Percentiles rank a stretch among this genome's conserved stretches.
These are phyloP conservation scores for Steinernema hermaphroditum DNA, from an alignment of 2,888 invertebrate genomes.

Conservation along the genomic window DNA sequence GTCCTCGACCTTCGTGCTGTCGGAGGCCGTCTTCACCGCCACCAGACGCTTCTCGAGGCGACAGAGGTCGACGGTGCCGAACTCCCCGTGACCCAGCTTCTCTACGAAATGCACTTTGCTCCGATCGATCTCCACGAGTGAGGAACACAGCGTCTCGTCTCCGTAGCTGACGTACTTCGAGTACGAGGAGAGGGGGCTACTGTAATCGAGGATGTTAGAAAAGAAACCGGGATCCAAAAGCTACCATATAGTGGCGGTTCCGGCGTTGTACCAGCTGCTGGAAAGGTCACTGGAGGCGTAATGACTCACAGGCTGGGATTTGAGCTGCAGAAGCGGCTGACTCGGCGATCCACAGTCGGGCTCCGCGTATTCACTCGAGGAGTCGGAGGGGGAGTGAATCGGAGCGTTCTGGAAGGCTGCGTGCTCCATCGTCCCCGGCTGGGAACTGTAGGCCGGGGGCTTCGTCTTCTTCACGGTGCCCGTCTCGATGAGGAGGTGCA, in stretches of 20 bases:
- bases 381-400: conserved; percentile 33
- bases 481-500: conserved; percentile 13
- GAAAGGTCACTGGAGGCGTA: conserved; percentile 26
- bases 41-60: conserved; percentile 45
- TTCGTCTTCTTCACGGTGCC: conserved; percentile 23
- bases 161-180: conserved; percentile 53
- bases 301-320: neutral
- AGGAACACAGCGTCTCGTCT: conserved; percentile 47
- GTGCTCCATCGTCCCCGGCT: conserved; percentile 52
- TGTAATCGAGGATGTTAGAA: conserved; percentile 33
- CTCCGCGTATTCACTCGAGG: conserved; percentile 57
- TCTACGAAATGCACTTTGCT: conserved; percentile 78
- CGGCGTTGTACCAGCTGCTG: conserved; percentile 24
- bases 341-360: conserved; percentile 45
- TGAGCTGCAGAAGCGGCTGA: conserved; percentile 14
- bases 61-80: conserved; percentile 54
- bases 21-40: conserved; percentile 50
- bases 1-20: conserved; percentile 45
- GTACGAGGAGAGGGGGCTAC: conserved; percentile 48
- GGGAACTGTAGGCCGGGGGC: conserved; percentile 38
- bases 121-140: conserved; percentile 50
- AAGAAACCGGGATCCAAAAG: neutral
- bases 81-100: conserved; percentile 72
- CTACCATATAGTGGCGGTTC: conserved; percentile 3
- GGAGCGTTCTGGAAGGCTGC: conserved; percentile 51